A percentile compares a stretch with the other conserved stretches of the same genome.
phyloP scores from a whole-genome alignment of 2,888 invertebrate species.

The Aphodius granarius region DNA sequence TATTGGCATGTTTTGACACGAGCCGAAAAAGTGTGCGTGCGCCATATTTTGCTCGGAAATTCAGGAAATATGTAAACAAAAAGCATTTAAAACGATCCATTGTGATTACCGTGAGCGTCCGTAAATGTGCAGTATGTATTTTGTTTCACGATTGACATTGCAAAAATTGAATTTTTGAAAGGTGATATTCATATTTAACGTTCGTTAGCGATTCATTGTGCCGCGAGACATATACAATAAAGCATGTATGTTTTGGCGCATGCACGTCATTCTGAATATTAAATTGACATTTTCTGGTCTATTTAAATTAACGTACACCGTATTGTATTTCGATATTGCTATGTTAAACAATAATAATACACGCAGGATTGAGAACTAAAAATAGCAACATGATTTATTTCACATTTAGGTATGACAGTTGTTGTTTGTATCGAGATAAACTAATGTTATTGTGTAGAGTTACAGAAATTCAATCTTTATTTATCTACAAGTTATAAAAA shows the following conservation, averaged over 20 bases:
- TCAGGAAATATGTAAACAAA: neutral
- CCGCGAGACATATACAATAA: neutral
- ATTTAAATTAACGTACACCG: neutral
- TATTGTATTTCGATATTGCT: neutral
- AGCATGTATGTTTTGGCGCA: neutral
- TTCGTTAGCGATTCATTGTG: neutral
- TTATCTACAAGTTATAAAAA: too few species aligned
- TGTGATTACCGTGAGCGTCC: neutral
- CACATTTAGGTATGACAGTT: neutral
- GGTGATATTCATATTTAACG: neutral
- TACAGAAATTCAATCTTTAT: too few species aligned
- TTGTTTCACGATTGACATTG: neutral
- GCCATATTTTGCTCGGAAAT: neutral
- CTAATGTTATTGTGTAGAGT: too few species aligned
- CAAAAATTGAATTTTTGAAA: neutral
- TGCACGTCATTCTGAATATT: neutral
- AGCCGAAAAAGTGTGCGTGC: neutral
- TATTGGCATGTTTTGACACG: neutral
- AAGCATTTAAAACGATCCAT: neutral
- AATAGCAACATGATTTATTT: neutral
- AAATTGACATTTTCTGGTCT: neutral
- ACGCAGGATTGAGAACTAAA: neutral
- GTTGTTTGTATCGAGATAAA: neutral
- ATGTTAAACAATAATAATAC: neutral
- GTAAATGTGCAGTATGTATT: neutral